Evolutionary conservation across 2,113 vertebrate species (phyloP).

Genomic region (Aphyosemion australe): DNA sequence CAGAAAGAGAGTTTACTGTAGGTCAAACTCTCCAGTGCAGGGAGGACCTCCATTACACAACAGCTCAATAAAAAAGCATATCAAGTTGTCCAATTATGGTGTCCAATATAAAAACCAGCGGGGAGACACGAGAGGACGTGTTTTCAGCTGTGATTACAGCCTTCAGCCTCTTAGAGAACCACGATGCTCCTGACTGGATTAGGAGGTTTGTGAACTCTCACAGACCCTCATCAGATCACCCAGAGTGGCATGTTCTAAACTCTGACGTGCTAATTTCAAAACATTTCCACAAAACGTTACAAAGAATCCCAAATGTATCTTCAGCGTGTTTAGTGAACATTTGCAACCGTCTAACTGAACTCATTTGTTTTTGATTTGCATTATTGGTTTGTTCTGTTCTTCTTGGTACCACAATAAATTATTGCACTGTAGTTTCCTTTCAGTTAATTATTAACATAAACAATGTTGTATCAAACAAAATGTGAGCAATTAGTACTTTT

Average conservation of each 20-base stretch:
- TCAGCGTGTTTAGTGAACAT: neutral
- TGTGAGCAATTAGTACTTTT: no score
- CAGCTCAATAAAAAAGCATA: conserved; percentile 18
- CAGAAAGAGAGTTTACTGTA: conserved; percentile 21
- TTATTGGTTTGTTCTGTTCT: neutral
- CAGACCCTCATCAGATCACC: no score
- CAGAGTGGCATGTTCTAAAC: no score
- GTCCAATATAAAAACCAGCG: neutral
- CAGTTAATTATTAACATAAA: no score
- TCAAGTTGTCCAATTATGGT: conserved; percentile 24
- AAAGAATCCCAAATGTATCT: neutral
- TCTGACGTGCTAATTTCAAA: no score
- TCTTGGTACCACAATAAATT: no score
- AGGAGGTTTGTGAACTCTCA: neutral
- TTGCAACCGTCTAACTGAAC: neutral
- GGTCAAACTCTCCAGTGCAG: conserved; percentile 19
- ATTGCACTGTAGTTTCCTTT: no score
- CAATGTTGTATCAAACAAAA: no score
- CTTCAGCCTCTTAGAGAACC: neutral
- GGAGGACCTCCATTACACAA: conserved; percentile 28
- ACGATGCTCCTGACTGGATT: neutral
- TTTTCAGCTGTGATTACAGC: no score
- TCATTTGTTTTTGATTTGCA: no score
- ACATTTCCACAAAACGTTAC: no score
- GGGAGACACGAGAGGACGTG: neutral